These are phyloP conservation scores for Corythucha ciliata DNA, from an alignment of 2,888 invertebrate genomes.

Conservation along the genomic window DNA sequence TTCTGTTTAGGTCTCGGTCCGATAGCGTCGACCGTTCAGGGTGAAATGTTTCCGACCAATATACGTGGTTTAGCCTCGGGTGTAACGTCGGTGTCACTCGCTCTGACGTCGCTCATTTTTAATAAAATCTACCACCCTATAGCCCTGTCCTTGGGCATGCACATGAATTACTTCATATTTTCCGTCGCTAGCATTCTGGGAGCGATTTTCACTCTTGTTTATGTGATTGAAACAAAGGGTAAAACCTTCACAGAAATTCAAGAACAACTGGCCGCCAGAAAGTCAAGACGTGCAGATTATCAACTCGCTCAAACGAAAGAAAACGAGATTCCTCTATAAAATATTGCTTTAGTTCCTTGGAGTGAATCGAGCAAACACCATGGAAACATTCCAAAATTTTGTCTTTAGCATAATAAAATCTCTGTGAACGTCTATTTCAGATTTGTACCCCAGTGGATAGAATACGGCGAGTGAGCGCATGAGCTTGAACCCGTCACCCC, in stretches of 20 bases:
- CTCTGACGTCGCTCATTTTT: constrained; percentile 49
- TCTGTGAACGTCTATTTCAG: no score
- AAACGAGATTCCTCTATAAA: no score
- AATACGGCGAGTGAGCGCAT: no score
- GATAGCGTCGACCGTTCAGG: constrained; percentile 53
- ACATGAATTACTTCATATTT: constrained; percentile 55
- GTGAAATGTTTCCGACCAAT: constrained; percentile 55
- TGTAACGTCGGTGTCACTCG: constrained; percentile 48
- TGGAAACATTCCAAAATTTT: no score
- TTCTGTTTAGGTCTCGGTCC: constrained; percentile 53
- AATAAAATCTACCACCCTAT: constrained; percentile 51
- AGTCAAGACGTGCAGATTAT: no score
- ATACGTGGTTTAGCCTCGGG: constrained; percentile 54
- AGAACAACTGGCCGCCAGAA: constrained; percentile 50
- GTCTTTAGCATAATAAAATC: no score
- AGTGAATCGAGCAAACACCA: no score
- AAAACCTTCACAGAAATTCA: constrained; percentile 61
- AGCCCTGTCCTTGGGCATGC: constrained; percentile 52
- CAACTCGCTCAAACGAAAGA: no score
- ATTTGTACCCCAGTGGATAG: no score
- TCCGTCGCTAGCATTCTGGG: constrained; percentile 49
- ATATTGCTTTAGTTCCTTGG: no score
- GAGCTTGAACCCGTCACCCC: no score
- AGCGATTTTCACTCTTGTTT: constrained; percentile 46
- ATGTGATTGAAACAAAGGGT: constrained; percentile 58